Evolutionary conservation across 2,113 vertebrate species (phyloP), one percentile per base, ranked within the genome.

Genomic region (Saguinus imperator): DNA sequence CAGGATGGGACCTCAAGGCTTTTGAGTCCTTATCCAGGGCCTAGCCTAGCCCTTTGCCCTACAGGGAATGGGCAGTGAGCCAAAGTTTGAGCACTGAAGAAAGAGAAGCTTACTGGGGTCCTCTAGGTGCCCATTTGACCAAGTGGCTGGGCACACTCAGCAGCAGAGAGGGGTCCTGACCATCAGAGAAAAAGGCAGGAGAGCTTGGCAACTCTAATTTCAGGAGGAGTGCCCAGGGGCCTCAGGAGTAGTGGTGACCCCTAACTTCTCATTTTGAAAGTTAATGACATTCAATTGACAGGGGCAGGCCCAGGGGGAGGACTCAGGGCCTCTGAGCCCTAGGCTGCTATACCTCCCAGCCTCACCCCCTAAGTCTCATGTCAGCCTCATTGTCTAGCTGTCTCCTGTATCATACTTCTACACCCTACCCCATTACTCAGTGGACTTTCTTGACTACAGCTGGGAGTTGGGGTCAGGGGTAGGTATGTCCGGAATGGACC

Each of bases 191-290:
- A 23, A 82, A 58, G 5, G 14, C 37, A 12, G 40, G 25, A 29
- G 29, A 23, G 17, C 5, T 45, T 10, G 57, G 25, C 3, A 48
- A 23, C 64, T 35, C 32, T 35, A 27, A 50, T 50, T 88, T 85
- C 17, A 13, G 57, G 25, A 86, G 27, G 21, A 73, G 21, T 8
- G n/a, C 20, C 3, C 1, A 0, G 20, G 52, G 18, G 13, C 2
- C 55, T 66, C 16, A 0, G 6, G 45, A 20, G 12, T 29, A 68
- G 2, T 50, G 25, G 16, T 6, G 32, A 40, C 37, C 12, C 43
- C 73, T 35, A 29, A 43, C 11, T 16, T 25, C 3, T 20, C 66
- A 70, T 23, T 50, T 32, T 40, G 58, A 83, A 48, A 35, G 23
- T 76, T 73, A 88, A 55, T n/a, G 32, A 29, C 37, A 80, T 81